These are phyloP conservation scores for Mobula birostris DNA, from an alignment of 2,113 vertebrate genomes.

Conservation along the genomic window DNA sequence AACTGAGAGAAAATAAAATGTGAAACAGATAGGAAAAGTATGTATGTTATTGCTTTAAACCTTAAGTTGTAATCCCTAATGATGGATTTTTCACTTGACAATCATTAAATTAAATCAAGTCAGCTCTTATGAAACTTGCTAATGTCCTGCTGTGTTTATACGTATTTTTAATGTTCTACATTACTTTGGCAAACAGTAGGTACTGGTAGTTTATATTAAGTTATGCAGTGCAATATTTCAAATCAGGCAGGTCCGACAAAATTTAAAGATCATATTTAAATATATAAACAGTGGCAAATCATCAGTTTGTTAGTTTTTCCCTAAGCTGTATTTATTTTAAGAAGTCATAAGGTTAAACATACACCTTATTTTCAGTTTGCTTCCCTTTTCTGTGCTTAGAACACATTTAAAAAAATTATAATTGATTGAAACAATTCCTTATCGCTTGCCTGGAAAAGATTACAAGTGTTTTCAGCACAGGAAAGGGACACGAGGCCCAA, in stretches of 20 bases:
- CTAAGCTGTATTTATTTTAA: slow-evolving; percentile 14
- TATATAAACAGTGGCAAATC: slow-evolving; percentile 15
- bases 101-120: neutral
- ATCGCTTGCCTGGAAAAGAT: neutral
- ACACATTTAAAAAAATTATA: neutral
- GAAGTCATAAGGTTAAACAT: neutral
- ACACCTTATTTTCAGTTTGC: neutral
- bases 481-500: neutral
- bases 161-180: neutral
- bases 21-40: neutral
- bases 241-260: neutral
- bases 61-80: neutral
- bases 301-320: slow-evolving; percentile 11
- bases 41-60: neutral
- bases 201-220: neutral
- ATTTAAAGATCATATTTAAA: slow-evolving; percentile 24
- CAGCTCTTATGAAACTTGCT: neutral
- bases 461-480: neutral
- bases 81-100: slow-evolving; percentile 1
- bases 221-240: neutral
- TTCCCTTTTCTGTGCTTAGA: neutral
- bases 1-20: neutral
- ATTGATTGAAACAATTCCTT: neutral
- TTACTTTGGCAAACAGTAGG: slow-evolving; percentile 19
- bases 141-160: neutral